phyloP scores from a whole-genome alignment of 2,888 invertebrate species.

The Smittia aterrima region DNA sequence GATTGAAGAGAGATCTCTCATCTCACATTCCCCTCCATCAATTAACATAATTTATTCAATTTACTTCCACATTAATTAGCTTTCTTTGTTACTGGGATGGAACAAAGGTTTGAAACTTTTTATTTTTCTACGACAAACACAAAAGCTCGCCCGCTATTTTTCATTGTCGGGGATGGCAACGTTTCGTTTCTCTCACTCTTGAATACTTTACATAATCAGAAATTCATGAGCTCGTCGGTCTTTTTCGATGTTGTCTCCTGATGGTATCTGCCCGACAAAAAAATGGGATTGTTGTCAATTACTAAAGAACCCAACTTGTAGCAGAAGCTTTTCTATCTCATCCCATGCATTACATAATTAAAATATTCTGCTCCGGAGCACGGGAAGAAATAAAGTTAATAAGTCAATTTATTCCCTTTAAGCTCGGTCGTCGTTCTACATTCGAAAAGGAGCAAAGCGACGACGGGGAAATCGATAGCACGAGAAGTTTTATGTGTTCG shows the following conservation, averaged over 20 bases:
- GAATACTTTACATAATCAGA: conserved; percentile 11
- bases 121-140: not conserved
- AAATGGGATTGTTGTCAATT: too few species aligned
- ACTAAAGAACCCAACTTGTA: too few species aligned
- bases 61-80: conserved; percentile 26
- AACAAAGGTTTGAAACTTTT: not conserved
- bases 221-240: conserved; percentile 8
- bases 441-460: not conserved
- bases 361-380: too few species aligned
- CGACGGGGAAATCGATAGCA: not conserved
- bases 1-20: not conserved
- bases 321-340: too few species aligned
- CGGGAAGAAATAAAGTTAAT: too few species aligned
- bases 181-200: not conserved
- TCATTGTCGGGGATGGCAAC: not conserved
- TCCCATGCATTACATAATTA: too few species aligned
- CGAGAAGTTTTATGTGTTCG: not conserved
- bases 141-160: not conserved
- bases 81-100: not conserved
- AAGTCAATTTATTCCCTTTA: too few species aligned
- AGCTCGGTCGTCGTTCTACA: not conserved
- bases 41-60: conserved; percentile 31
- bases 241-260: not conserved
- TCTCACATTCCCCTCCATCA: not conserved
- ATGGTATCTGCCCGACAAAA: too few species aligned